Evolutionary conservation across 2,888 invertebrate genomes (phyloP).

Genomic region (Phengaris alcon): DNA sequence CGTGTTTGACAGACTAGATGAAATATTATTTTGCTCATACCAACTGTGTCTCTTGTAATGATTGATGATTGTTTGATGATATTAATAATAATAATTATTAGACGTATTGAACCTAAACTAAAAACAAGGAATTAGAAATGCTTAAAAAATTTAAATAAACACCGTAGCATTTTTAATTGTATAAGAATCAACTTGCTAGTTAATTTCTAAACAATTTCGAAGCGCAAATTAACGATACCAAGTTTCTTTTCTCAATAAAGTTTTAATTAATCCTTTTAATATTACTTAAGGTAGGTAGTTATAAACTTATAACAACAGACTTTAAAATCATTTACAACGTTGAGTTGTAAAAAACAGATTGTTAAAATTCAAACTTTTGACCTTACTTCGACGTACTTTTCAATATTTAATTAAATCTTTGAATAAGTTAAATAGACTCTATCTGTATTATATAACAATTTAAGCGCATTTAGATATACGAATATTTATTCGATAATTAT

Average conservation of each 20-base stretch:
- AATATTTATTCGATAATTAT: no score
- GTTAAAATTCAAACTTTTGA: conserved; percentile 10
- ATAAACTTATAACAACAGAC: conserved; percentile 3
- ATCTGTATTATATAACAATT: not conserved
- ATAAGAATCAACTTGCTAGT: not conserved
- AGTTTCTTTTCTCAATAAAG: conserved; percentile 12
- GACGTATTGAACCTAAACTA: no score
- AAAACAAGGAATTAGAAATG: not conserved
- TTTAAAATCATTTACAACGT: conserved; percentile 10
- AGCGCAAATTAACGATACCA: conserved; percentile 8
- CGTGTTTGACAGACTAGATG: no score
- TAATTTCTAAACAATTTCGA: not conserved
- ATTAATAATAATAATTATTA: no score
- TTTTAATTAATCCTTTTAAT: conserved; percentile 11
- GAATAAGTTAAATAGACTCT: not conserved
- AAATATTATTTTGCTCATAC: no score
- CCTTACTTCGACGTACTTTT: not conserved
- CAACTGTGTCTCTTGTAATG: no score
- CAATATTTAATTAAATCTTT: not conserved
- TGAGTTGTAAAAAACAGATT: not conserved
- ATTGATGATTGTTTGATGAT: no score
- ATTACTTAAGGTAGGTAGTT: conserved; percentile 7
- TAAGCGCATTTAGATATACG: no score
- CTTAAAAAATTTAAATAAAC: not conserved
- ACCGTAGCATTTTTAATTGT: not conserved